Percentiles rank a stretch among this genome's conserved stretches.
Conservation (phyloP, 2,888 invertebrate species). For the Muschampia plurimacula region DNA sequence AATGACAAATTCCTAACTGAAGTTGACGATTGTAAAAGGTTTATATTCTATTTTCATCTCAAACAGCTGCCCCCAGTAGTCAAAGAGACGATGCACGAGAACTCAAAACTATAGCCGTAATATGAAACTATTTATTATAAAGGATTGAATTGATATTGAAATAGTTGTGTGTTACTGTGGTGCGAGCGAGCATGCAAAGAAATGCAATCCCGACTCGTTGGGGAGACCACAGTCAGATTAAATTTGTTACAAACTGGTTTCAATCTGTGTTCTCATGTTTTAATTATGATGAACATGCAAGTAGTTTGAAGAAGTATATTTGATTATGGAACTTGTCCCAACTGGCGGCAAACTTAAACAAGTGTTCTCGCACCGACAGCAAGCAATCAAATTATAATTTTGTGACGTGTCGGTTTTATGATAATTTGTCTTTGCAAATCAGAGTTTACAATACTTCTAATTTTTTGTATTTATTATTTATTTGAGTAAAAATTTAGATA, state of each 20-base stretch:
- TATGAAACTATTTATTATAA: not conserved
- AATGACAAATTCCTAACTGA: too few relatives aligned
- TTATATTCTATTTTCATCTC: too few relatives aligned
- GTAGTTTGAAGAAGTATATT: not conserved
- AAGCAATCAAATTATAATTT: not conserved
- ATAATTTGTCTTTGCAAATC: not conserved
- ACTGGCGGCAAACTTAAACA: too few relatives aligned
- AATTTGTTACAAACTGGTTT: conserved; percentile 6
- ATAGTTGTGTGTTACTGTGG: not conserved
- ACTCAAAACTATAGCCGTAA: not conserved
- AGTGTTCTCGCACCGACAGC: not conserved
- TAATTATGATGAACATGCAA: conserved; percentile 10
- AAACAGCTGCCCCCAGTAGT: too few relatives aligned
- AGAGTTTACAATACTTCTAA: too few relatives aligned
- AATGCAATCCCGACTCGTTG: not conserved
- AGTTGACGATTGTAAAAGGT: too few relatives aligned
- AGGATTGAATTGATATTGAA: not conserved
- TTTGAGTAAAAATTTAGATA: too few relatives aligned
- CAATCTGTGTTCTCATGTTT: conserved; percentile 7
- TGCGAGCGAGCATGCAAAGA: not conserved
- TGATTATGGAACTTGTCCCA: not conserved
- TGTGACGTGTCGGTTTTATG: not conserved
- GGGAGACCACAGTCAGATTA: not conserved
- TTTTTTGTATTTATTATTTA: too few relatives aligned
- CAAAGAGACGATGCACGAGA: too few relatives aligned